Base-by-base conservation (phyloP, 2,888 invertebrate species). In the Zaprionus obscuricornis region DNA sequence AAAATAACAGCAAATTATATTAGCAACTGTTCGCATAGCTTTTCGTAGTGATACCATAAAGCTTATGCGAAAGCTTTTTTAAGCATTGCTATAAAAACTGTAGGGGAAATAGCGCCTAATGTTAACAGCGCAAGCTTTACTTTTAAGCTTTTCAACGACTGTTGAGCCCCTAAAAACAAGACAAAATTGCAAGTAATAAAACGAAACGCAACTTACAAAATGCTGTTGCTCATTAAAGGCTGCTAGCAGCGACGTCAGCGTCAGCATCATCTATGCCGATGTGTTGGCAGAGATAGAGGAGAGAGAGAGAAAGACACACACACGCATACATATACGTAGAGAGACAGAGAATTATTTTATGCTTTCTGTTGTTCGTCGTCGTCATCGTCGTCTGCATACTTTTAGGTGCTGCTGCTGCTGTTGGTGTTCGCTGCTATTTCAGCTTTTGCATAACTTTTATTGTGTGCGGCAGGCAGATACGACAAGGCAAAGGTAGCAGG, bases 401-500 rank as follows among this genome's bases (percentile, higher is more conserved):
- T 76, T 69, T 68, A 69, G 72, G 79, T 59, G 69, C 63, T 54
- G 56, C 20, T 43, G n/a, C n/a, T n/a, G n/a, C n/a, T n/a, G n/a
- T n/a, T n/a, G n/a, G n/a, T n/a, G n/a, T n/a, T 20, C 64, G 65
- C 63, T 56, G 74, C 59, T 72, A 65, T 72, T 69, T 79, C 69
- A 64, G 66, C 76, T 65, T 79, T 81, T 85, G 86, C 81, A 83
- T 81, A 85, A 68, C 84, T 83, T 79, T 75, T 66, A 83, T 81
- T 81, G 86, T 83, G 60, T 69, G 62, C 27, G 52, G 47, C 54
- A 42, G 33, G 46, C 40, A 31, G 24, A 40, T 18, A 16, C 17
- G 3, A 2, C 4, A 8, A 11, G n/a, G 29, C 27, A 14, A 20
- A 29, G 13, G 40, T 50, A 57, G 37, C 66, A 58, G 45, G 39